Conservation (phyloP, 2,797 vertebrate species). For the Phalloptychus januarius region DNA sequence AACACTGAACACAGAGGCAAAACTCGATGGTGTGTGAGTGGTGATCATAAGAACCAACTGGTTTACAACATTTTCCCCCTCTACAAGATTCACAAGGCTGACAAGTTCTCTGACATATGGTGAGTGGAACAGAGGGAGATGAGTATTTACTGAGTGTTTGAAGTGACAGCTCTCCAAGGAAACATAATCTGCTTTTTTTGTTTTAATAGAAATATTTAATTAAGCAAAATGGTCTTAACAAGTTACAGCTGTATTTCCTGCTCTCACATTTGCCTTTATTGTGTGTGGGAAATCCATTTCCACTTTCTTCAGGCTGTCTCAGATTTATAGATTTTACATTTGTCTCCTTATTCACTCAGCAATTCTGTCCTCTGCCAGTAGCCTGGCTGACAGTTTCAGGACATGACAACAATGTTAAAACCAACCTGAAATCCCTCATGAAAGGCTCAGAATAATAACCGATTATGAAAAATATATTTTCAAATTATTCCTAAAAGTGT, state of each 20-base stretch:
- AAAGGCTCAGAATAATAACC: constrained; percentile 22
- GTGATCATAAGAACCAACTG: constrained; percentile 48
- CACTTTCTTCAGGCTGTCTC: constrained; percentile 61
- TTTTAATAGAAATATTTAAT: constrained; percentile 76
- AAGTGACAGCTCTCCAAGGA: constrained; percentile 54
- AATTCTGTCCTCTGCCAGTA: constrained; percentile 59
- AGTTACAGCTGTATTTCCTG: constrained; percentile 61
- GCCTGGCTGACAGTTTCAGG: constrained; percentile 35
- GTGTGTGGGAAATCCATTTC: constrained; percentile 71
- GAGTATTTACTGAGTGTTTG: constrained; percentile 39
- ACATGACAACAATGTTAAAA: constrained; percentile 27
- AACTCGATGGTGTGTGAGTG: constrained; percentile 35
- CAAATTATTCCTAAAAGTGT: not conserved
- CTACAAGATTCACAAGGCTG: constrained; percentile 23
- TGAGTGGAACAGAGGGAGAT: constrained; percentile 5
- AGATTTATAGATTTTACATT: constrained; percentile 70
- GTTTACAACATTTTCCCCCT: constrained; percentile 59
- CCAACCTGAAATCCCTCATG: constrained; percentile 22
- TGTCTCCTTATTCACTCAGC: constrained; percentile 67
- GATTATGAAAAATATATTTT: constrained; percentile 6
- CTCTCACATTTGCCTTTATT: constrained; percentile 54
- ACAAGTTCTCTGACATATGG: not conserved
- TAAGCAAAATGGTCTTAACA: constrained; percentile 73
- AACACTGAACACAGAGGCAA: constrained; percentile 30
- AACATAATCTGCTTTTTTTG: constrained; percentile 59